A percentile compares a stretch with the other conserved stretches of the same genome.
These are phyloP conservation scores for Sphecodes monilicornis DNA, from an alignment of 2,888 invertebrate species.

Conservation along the genomic window DNA sequence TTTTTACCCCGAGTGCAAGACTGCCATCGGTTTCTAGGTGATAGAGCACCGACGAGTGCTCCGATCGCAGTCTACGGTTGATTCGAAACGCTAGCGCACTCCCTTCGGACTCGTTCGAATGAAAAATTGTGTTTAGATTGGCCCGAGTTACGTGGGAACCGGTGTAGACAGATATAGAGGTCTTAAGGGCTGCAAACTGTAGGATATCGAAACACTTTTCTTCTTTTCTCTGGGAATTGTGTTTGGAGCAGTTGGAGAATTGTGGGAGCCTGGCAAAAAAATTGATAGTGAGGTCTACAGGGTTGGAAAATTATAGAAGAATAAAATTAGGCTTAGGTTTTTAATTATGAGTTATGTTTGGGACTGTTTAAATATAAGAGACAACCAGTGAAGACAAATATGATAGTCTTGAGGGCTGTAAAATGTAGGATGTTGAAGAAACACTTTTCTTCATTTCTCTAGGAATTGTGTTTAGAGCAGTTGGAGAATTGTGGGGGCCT, in stretches of 20 bases:
- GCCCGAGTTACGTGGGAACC: background rate
- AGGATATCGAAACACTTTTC: background rate
- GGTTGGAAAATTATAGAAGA: background rate
- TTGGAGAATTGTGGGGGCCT: no score
- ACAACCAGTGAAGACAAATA: no score
- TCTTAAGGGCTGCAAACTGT: background rate
- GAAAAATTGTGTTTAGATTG: background rate
- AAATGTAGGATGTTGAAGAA: no score
- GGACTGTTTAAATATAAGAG: no score
- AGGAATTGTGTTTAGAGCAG: no score
- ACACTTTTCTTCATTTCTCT: no score
- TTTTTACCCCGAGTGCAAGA: background rate
- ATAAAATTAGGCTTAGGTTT: no score
- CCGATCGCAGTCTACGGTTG: background rate
- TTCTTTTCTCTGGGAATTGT: background rate
- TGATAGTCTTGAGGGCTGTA: no score
- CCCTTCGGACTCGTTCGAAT: background rate
- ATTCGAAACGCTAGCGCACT: background rate
- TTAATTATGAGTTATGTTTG: no score
- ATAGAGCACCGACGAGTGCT: background rate
- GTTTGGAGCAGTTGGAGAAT: background rate
- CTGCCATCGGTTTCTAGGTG: background rate
- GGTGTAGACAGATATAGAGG: background rate
- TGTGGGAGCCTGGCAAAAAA: background rate
- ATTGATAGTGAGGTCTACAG: background rate